phyloP scores from a whole-genome alignment of 2,113 vertebrate genomes.

The Phaethon lepturus region DNA sequence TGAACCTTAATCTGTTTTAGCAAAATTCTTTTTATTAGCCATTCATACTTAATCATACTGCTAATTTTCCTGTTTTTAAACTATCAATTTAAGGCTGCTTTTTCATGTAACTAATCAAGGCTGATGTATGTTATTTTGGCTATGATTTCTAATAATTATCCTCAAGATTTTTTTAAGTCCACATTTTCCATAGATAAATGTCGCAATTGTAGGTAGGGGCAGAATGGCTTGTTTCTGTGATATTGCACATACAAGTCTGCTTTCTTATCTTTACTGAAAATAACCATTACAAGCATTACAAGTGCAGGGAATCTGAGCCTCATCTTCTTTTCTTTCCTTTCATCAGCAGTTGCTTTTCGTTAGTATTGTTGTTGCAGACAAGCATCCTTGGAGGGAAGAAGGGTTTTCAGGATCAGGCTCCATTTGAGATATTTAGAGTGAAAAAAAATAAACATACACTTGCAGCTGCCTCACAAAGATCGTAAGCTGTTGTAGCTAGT shows the following conservation, averaged over 20 bases:
- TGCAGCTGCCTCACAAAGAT: slow-evolving; percentile 47
- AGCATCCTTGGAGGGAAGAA: neutral
- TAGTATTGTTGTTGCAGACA: neutral
- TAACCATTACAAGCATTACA: neutral
- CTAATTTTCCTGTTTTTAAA: slow-evolving; percentile 78
- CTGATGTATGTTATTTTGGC: slow-evolving; percentile 55
- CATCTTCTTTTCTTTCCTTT: slow-evolving; percentile 24
- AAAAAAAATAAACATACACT: slow-evolving; percentile 18
- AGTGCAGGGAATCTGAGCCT: neutral
- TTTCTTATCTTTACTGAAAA: slow-evolving; percentile 38
- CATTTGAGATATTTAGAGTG: neutral
- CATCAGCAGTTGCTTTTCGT: slow-evolving; percentile 25
- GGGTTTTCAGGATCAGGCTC: neutral
- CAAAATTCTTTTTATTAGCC: slow-evolving; percentile 78
- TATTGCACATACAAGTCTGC: neutral
- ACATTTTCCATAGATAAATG: slow-evolving; percentile 6
- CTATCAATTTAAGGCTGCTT: slow-evolving; percentile 44
- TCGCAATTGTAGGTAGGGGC: neutral
- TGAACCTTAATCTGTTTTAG: slow-evolving; percentile 81
- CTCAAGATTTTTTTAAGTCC: slow-evolving; percentile 40
- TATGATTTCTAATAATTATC: slow-evolving; percentile 62
- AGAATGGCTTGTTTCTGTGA: slow-evolving; percentile 6
- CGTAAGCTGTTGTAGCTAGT: slow-evolving; percentile 59
- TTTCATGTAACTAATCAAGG: slow-evolving; percentile 54
- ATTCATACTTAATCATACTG: slow-evolving; percentile 61